A percentile compares a stretch with the other conserved stretches of the same genome.
These are phyloP conservation scores for Serilophus lunatus DNA, from an alignment of 2,113 vertebrate species.

Conservation along the genomic window DNA sequence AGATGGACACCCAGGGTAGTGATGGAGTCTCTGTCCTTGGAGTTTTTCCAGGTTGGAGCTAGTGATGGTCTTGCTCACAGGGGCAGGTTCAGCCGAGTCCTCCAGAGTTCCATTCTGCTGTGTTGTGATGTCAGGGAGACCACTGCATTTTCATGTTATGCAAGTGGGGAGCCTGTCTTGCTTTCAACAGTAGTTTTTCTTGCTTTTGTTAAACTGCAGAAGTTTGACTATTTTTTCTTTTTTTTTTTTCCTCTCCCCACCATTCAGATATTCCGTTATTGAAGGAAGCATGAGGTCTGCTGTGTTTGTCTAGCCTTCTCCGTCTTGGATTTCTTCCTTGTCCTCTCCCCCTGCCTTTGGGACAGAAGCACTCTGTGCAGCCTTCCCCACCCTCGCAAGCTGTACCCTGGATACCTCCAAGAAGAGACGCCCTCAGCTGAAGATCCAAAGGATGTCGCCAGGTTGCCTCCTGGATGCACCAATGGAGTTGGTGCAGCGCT, in stretches of 20 bases:
- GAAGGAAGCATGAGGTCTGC: slow-evolving; percentile 93
- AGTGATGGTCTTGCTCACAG: fast-evolving
- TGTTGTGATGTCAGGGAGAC: not conserved
- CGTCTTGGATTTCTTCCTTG: slow-evolving; percentile 25
- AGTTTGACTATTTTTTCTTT: slow-evolving; percentile 4
- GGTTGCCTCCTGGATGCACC: slow-evolving; percentile 67
- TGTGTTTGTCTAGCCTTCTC: slow-evolving; percentile 40
- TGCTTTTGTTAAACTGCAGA: not conserved
- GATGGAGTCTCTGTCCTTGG: not conserved
- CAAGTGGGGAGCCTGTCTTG: not conserved
- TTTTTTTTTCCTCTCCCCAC: not conserved
- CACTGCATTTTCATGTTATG: not conserved
- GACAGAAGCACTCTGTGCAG: slow-evolving; percentile 66
- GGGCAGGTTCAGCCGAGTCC: not conserved
- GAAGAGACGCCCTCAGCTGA: slow-evolving; percentile 64
- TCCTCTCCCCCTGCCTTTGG: slow-evolving; percentile 13
- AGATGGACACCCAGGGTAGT: not conserved
- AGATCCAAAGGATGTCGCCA: slow-evolving; percentile 67
- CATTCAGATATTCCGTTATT: slow-evolving; percentile 92
- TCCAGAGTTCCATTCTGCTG: not conserved
- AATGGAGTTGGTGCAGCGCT: slow-evolving; percentile 57
- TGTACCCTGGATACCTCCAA: slow-evolving; percentile 63
- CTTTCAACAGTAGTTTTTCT: not conserved
- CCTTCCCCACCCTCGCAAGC: slow-evolving; percentile 30
- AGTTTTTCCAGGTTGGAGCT: not conserved